These are phyloP conservation scores for Colinus virginianus DNA, from an alignment of 2,113 vertebrate species.

Conservation along the genomic window DNA sequence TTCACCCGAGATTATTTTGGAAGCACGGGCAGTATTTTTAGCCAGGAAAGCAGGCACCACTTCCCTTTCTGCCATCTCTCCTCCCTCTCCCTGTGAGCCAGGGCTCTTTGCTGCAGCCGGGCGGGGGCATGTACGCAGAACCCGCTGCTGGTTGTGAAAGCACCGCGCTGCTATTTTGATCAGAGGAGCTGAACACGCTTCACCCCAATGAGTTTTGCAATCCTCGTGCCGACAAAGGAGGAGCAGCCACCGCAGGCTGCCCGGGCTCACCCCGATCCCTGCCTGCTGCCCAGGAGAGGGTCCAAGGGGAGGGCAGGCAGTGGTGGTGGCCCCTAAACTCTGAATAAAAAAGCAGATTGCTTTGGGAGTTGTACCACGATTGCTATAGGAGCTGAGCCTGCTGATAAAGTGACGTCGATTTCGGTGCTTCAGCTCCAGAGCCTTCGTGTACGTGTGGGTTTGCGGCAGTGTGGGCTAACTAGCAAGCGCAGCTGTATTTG, in stretches of 20 bases:
- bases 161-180: slow-evolving; percentile 9
- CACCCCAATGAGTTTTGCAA: slow-evolving; percentile 15
- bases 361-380: too few relatives aligned
- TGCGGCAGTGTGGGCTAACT: too few relatives aligned
- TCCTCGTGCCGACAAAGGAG: not conserved
- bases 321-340: fast-evolving
- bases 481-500: too few relatives aligned
- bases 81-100: not conserved
- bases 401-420: too few relatives aligned
- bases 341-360: not conserved
- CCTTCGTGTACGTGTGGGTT: too few relatives aligned
- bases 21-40: not conserved
- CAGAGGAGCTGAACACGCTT: not conserved
- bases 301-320: not conserved
- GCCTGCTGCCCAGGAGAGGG: not conserved
- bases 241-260: not conserved
- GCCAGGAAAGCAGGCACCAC: not conserved
- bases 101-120: not conserved
- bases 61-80: slow-evolving; percentile 34
- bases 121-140: not conserved
- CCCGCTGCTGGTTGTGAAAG: slow-evolving; percentile 22
- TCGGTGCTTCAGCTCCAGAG: too few relatives aligned
- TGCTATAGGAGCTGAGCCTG: too few relatives aligned
- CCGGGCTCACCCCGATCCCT: not conserved
- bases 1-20: not conserved